Conservation (phyloP, 1,140 invertebrate species). For the Drosophila neocordata region DNA sequence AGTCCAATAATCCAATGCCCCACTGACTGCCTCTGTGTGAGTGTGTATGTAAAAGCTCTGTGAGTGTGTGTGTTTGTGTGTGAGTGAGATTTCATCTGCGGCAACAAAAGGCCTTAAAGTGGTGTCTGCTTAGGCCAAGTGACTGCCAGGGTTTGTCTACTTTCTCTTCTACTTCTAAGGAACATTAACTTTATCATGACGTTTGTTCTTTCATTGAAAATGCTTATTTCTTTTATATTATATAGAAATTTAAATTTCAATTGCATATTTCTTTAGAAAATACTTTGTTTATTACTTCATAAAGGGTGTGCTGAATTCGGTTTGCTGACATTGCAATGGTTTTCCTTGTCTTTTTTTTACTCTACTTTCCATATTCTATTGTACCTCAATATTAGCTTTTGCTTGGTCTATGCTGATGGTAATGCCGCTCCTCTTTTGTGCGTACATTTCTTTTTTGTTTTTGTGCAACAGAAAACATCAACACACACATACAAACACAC, state of each 20-base stretch:
- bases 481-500: not conserved
- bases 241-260: no score
- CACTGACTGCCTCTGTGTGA: constrained; percentile 19
- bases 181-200: not conserved
- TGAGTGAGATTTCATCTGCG: constrained; percentile 24
- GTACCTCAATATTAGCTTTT: constrained; percentile 7
- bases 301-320: not conserved
- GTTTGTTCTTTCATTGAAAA: not conserved
- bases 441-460: constrained; percentile 7
- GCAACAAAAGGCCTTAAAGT: constrained; percentile 51
- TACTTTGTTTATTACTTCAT: not conserved
- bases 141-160: constrained; percentile 18
- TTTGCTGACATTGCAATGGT: not conserved
- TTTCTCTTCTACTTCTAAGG: not conserved
- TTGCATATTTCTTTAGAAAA: no score
- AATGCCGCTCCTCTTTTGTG: constrained; percentile 3
- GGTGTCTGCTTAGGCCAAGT: constrained; percentile 37
- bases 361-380: constrained; percentile 11
- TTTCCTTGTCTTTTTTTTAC: not conserved
- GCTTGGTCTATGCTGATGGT: not conserved
- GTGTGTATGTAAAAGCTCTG: not conserved
- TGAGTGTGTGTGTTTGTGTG: constrained; percentile 16
- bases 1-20: constrained; percentile 67
- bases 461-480: constrained; percentile 2
- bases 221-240: no score